phyloP scores from a whole-genome alignment of 2,797 vertebrate species.

The Cottoperca gobio region DNA sequence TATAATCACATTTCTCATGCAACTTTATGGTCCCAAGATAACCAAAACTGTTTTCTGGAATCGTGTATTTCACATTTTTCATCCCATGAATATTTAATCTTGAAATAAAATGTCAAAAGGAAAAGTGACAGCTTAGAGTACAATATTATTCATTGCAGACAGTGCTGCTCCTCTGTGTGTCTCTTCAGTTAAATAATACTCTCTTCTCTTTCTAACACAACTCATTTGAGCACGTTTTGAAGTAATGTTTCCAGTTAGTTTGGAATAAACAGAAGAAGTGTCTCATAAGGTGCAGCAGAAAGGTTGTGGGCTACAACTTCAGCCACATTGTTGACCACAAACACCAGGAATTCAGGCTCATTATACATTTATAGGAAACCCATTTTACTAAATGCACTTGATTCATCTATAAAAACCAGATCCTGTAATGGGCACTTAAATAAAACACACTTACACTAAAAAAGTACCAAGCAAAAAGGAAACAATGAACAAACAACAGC shows the following conservation, averaged over 20 bases:
- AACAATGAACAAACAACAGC: not conserved
- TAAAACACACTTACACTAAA: not conserved
- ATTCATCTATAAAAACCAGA: conserved; percentile 30
- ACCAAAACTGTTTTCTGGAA: not conserved
- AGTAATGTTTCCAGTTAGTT: conserved; percentile 22
- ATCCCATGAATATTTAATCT: not conserved
- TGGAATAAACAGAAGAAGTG: conserved; percentile 32
- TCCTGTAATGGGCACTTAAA: not conserved
- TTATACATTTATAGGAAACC: conserved; percentile 54
- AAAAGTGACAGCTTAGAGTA: not conserved
- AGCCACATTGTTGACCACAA: conserved; percentile 35
- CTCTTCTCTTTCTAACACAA: not conserved
- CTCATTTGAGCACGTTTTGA: not conserved
- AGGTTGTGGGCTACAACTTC: conserved; percentile 31
- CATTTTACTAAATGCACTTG: conserved; percentile 20
- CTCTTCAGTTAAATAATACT: not conserved
- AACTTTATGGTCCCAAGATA: not conserved
- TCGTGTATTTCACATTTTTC: conserved; percentile 11
- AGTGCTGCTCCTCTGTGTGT: no score
- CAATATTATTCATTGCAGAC: no score
- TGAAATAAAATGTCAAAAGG: not conserved
- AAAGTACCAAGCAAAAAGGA: rapidly evolving
- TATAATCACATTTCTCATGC: conserved; percentile 6
- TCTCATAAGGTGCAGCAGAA: conserved; percentile 28
- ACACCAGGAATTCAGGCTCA: conserved; percentile 49